Conservation (phyloP, 2,797 vertebrate species). For the Notolabrus celidotus region DNA sequence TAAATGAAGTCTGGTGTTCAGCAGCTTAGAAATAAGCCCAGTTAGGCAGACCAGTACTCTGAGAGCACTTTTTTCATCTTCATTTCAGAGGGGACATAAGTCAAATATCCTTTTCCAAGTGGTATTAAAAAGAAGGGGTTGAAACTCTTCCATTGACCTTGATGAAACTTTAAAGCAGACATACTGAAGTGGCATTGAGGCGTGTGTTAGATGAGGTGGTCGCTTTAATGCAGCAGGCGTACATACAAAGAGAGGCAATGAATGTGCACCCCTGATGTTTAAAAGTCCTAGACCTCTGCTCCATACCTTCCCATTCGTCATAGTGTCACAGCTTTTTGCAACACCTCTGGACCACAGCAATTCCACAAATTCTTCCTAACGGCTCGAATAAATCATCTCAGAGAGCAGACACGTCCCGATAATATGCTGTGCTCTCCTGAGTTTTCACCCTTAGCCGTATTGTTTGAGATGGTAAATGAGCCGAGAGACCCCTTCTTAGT, state of each 20-base stretch:
- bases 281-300: constrained; percentile 39
- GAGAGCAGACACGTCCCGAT: constrained; percentile 11
- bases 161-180: constrained; percentile 37
- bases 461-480: constrained; percentile 40
- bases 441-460: constrained; percentile 12
- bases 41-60: constrained; percentile 24
- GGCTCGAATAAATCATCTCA: constrained; percentile 49
- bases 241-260: constrained; percentile 45
- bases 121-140: constrained; percentile 31
- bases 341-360: constrained; percentile 40
- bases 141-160: constrained; percentile 21
- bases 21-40: constrained; percentile 41
- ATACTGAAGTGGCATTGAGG: constrained; percentile 12
- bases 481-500: constrained; percentile 16
- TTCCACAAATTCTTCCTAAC: constrained; percentile 55
- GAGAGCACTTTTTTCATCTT: constrained; percentile 33
- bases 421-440: constrained; percentile 25
- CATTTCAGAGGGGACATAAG: constrained; percentile 39
- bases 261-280: constrained; percentile 57
- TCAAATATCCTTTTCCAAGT: constrained; percentile 23
- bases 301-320: constrained; percentile 43
- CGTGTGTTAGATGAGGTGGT: constrained; percentile 29
- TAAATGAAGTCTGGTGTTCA: constrained; percentile 23
- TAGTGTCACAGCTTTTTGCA: constrained; percentile 41
- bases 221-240: constrained; percentile 33